phyloP scores from a whole-genome alignment of 2,888 invertebrate species.

The Tholera decimalis region DNA sequence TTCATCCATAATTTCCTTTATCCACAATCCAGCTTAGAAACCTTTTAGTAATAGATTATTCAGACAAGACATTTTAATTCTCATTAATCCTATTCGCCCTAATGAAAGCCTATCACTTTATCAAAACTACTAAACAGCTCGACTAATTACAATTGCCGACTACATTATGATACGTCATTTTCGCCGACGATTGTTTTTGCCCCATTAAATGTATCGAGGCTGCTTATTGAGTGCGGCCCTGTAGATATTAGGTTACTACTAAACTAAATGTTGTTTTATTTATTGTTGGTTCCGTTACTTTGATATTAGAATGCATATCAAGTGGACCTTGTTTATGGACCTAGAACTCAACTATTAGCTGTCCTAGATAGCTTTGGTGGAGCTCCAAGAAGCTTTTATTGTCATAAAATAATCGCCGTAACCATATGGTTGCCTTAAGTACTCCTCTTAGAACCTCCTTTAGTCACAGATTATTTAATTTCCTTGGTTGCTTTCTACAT shows the following conservation, averaged over 20 bases:
- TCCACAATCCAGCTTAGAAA: no score
- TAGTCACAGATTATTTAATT: no score
- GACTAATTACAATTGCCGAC: slow-evolving; percentile 18
- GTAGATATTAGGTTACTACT: slow-evolving; percentile 50
- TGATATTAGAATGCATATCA: slow-evolving; percentile 22
- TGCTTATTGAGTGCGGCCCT: slow-evolving; percentile 59
- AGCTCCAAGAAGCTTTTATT: not conserved
- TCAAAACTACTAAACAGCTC: slow-evolving; percentile 14
- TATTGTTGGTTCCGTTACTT: slow-evolving; percentile 40
- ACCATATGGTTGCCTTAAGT: no score
- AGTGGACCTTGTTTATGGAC: slow-evolving; percentile 12
- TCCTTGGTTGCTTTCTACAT: no score
- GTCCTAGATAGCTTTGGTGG: not conserved
- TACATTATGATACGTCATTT: slow-evolving; percentile 31
- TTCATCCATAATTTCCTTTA: no score
- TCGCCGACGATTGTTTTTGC: slow-evolving; percentile 66
- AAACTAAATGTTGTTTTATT: slow-evolving; percentile 54
- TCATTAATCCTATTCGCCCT: not conserved
- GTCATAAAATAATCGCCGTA: no score
- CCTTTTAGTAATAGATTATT: no score
- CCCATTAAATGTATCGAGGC: slow-evolving; percentile 59
- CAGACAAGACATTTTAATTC: not conserved
- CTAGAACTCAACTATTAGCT: not conserved
- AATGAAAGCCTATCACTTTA: not conserved
- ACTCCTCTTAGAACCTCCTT: no score